These are phyloP conservation scores for Ailuropoda melanoleuca DNA, from an alignment of 2,113 vertebrate species.

Conservation along the genomic window DNA sequence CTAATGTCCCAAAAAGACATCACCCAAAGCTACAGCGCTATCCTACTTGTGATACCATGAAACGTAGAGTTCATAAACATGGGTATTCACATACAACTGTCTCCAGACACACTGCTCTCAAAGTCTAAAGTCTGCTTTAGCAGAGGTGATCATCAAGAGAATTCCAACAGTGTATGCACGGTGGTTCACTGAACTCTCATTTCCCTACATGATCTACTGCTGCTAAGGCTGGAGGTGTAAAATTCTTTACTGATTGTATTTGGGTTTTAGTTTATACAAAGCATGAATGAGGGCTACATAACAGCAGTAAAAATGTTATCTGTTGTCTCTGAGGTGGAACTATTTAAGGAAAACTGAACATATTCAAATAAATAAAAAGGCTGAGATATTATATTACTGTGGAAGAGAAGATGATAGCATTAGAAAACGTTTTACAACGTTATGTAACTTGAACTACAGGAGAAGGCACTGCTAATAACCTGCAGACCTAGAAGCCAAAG, in stretches of 20 bases:
- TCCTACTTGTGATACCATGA: neutral
- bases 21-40: neutral
- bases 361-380: slow-evolving; percentile 9
- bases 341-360: neutral
- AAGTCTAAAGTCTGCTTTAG: neutral
- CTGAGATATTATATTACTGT: neutral
- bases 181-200: neutral
- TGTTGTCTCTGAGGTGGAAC: neutral
- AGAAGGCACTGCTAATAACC: neutral
- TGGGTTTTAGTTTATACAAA: neutral
- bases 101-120: neutral
- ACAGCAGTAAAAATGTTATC: slow-evolving; percentile 8
- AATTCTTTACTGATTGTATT: neutral
- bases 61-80: neutral
- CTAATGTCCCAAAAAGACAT: neutral
- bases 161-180: neutral
- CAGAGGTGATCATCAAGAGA: neutral
- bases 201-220: neutral
- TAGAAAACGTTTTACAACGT: neutral
- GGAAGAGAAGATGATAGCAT: neutral
- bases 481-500: neutral
- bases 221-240: neutral
- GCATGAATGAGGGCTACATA: neutral
- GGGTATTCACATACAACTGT: neutral
- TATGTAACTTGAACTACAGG: neutral